These are phyloP conservation scores for Triplophysa bombifrons DNA, from an alignment of 2,797 vertebrate species.

Conservation along the genomic window DNA sequence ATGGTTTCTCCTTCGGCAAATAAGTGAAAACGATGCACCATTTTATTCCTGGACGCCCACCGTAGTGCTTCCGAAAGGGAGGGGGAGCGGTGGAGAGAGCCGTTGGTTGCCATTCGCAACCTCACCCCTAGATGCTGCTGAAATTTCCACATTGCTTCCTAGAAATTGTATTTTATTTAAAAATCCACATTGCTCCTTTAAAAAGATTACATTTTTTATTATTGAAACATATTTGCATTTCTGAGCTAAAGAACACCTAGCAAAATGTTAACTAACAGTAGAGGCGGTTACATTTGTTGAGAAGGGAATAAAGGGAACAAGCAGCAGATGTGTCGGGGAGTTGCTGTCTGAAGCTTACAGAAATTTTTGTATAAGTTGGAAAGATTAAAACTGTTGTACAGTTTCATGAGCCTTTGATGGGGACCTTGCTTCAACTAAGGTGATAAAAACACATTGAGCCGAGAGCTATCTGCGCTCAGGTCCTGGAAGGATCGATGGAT, in stretches of 20 bases:
- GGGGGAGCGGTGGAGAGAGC: no score
- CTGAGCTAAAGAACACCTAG: not conserved
- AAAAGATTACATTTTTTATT: not conserved
- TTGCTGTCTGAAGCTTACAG: not conserved
- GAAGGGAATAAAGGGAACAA: constrained; percentile 25
- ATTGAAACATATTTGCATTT: not conserved
- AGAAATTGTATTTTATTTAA: no score
- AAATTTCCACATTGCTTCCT: no score
- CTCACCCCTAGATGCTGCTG: no score
- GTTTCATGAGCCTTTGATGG: constrained; percentile 48
- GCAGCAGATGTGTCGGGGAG: not conserved
- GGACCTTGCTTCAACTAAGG: constrained; percentile 32
- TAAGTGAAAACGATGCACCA: no score
- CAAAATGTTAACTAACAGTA: not conserved
- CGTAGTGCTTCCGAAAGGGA: no score
- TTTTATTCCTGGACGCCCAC: no score
- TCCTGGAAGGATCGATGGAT: not conserved
- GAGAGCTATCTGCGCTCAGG: constrained; percentile 19
- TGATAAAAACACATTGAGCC: constrained; percentile 11
- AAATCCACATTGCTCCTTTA: no score
- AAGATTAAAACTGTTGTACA: not conserved
- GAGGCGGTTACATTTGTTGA: constrained; percentile 14
- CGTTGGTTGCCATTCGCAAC: no score
- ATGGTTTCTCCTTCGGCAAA: no score
- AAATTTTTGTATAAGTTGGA: not conserved